Percentiles rank a stretch among this genome's conserved stretches.
Conservation (phyloP, 1,140 invertebrate species). For the Rhizoglyphus robini region DNA sequence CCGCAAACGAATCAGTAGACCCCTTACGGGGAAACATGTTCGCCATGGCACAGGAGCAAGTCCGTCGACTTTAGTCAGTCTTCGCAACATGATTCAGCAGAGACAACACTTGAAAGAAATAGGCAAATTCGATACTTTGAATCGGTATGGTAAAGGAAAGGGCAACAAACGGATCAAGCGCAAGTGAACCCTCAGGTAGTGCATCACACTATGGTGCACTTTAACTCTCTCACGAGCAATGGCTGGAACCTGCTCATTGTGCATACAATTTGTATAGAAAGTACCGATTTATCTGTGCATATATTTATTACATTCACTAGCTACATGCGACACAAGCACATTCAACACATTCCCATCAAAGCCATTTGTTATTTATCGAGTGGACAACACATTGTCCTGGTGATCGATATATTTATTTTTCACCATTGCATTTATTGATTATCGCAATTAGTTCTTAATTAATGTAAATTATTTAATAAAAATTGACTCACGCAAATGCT, state of each 20-base stretch:
- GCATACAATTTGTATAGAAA: too few species aligned
- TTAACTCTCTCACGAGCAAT: not conserved
- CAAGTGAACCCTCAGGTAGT: slow-evolving; percentile 3
- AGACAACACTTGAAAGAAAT: slow-evolving; percentile 32
- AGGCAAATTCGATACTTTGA: slow-evolving; percentile 6
- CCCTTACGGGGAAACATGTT: slow-evolving; percentile 38
- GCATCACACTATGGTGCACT: not conserved
- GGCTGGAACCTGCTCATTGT: not conserved
- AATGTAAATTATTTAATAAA: too few species aligned
- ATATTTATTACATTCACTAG: too few species aligned
- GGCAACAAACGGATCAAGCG: slow-evolving; percentile 18
- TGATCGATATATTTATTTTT: too few species aligned
- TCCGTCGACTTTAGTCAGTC: slow-evolving; percentile 35
- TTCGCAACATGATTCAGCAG: slow-evolving; percentile 38
- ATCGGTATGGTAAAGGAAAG: slow-evolving; percentile 16
- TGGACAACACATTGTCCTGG: too few species aligned
- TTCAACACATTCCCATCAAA: too few species aligned
- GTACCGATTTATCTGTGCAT: too few species aligned
- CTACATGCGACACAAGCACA: too few species aligned
- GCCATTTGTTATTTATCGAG: too few species aligned
- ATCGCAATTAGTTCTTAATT: too few species aligned
- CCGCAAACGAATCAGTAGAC: slow-evolving; percentile 34
- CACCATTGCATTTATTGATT: too few species aligned
- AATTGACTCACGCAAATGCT: too few species aligned
- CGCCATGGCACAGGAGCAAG: slow-evolving; percentile 39